Conservation (phyloP, 2,113 vertebrate species). For the Heloderma charlesbogerti region DNA sequence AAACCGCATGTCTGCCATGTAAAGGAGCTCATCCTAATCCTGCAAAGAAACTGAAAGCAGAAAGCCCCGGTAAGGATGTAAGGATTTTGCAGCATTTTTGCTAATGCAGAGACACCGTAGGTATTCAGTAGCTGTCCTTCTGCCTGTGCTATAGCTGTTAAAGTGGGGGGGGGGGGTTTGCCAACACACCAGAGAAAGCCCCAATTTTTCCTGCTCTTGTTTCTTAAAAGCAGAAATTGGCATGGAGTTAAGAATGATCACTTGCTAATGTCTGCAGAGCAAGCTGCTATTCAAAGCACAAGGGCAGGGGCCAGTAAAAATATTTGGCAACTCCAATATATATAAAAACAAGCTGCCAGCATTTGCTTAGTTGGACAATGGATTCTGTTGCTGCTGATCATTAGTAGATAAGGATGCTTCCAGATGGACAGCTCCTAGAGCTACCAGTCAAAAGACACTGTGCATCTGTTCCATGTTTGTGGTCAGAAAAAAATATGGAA, state of each 20-base stretch:
- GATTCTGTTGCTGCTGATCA: neutral
- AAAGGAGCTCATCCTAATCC: no score
- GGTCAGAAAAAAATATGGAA: no score
- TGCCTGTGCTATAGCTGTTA: neutral
- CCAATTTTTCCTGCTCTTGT: neutral
- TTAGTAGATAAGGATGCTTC: no score
- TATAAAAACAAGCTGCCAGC: neutral
- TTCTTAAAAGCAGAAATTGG: neutral
- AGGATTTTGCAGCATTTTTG: no score
- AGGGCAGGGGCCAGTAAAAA: neutral
- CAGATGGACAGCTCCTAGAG: no score
- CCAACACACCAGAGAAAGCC: neutral
- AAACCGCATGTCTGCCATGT: no score
- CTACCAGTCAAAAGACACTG: no score
- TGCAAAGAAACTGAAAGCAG: no score
- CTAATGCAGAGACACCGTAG: no score
- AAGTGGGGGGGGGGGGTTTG: no score
- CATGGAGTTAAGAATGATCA: neutral
- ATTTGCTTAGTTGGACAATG: neutral
- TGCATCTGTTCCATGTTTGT: no score
- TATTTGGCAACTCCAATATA: neutral
- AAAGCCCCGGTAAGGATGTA: no score
- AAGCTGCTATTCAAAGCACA: neutral
- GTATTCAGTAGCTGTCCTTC: neutral
- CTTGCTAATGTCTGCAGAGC: neutral